Evolutionary conservation across 2,797 vertebrate genomes (phyloP).

Genomic region (Naso thynnoides): DNA sequence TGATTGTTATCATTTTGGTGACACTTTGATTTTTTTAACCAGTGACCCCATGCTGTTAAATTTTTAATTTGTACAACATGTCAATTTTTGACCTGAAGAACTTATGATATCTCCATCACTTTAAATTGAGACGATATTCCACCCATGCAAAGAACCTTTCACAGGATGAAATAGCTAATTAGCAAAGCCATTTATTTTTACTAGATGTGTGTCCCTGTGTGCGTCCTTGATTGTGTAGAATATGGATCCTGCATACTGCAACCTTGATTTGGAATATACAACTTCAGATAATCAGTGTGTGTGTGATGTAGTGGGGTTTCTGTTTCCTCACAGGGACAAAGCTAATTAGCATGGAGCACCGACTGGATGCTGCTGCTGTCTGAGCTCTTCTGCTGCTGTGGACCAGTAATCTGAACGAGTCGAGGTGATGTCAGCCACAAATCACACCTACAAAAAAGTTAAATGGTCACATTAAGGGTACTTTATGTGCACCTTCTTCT

Average conservation of each 20-base stretch:
- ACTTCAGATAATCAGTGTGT: background rate
- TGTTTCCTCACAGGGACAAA: constrained; percentile 2
- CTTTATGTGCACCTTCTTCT: constrained; percentile 28
- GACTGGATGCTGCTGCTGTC: background rate
- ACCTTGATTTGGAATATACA: constrained; percentile 1
- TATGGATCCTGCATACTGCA: background rate
- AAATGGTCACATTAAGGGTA: constrained; percentile 52
- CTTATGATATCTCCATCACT: no score
- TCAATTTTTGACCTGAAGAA: no score
- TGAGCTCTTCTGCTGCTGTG: constrained; percentile 1
- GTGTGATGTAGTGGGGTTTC: background rate
- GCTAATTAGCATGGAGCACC: background rate
- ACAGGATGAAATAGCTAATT: constrained; percentile 55
- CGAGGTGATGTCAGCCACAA: background rate
- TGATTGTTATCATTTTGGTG: background rate
- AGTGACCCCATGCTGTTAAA: no score
- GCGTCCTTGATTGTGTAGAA: constrained; percentile 24
- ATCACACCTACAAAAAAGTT: constrained; percentile 33
- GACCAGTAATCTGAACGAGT: constrained; percentile 4
- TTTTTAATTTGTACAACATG: background rate
- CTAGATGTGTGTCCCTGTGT: constrained; percentile 16
- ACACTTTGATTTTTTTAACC: background rate
- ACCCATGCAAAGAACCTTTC: no score
- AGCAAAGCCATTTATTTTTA: constrained; percentile 55
- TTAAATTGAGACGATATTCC: no score